A percentile compares a stretch with the other conserved stretches of the same genome.
Conservation (phyloP, 1,140 invertebrate genomes). For the Glomeris maerens region DNA sequence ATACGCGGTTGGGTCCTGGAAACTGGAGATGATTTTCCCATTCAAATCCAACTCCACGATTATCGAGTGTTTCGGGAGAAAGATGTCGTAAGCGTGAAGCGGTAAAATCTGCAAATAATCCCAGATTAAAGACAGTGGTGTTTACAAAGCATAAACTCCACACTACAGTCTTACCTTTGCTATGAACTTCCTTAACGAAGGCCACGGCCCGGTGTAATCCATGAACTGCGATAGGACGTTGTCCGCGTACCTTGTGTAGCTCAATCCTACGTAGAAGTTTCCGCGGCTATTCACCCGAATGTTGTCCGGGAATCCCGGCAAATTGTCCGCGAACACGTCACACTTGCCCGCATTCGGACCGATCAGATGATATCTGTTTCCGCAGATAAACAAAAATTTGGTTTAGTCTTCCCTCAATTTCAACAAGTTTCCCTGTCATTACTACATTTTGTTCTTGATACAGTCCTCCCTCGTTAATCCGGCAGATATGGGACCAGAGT, state of each 20-base stretch:
- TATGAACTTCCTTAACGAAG: constrained; percentile 29
- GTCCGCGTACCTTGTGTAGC: constrained; percentile 27
- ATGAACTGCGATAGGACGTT: constrained; percentile 19
- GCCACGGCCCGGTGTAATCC: constrained; percentile 27
- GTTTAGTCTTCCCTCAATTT: no score
- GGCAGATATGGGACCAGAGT: no score
- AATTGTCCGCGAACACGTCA: constrained; percentile 55
- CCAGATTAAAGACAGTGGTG: constrained; percentile 17
- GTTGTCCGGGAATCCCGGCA: constrained; percentile 72
- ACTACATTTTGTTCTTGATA: no score
- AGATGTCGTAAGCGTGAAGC: constrained; percentile 20
- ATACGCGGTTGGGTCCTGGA: constrained; percentile 34
- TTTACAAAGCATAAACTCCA: constrained; percentile 18
- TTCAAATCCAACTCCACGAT: constrained; percentile 28
- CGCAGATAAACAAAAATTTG: no score
- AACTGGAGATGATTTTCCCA: constrained; percentile 28
- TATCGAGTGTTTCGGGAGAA: constrained; percentile 29
- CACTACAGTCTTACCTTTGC: constrained; percentile 22
- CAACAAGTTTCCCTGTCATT: no score
- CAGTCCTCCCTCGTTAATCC: no score
- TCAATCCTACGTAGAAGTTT: constrained; percentile 49
- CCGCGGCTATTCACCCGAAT: constrained; percentile 47
- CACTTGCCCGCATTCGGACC: constrained; percentile 54
- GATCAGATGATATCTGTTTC: constrained; percentile 59
- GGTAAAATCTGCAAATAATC: constrained; percentile 24